Evolutionary conservation across 2,797 vertebrate species (phyloP).

Genomic region (Catostomus latipinnis): DNA sequence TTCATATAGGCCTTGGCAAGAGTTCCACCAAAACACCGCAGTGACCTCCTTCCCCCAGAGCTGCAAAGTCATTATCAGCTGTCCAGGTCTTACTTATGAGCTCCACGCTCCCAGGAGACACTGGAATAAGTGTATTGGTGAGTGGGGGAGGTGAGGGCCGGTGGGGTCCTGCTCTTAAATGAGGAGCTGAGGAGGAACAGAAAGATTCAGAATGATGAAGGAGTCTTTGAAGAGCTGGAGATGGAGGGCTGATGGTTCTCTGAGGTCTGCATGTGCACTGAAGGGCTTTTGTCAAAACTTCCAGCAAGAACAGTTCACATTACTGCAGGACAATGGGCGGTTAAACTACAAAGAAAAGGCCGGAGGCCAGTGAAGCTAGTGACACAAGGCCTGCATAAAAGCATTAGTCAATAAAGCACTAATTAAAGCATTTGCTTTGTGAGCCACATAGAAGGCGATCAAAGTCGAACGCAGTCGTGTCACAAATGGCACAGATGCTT

Average conservation of each 20-base stretch:
- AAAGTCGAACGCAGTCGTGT: conserved; percentile 51
- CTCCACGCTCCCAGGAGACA: conserved; percentile 55
- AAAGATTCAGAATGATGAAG: conserved; percentile 56
- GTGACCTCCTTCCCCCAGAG: conserved; percentile 46
- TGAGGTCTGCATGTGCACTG: conserved; percentile 61
- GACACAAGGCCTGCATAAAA: conserved; percentile 60
- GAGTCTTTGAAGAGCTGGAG: conserved; percentile 65
- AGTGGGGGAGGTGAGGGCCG: conserved; percentile 48
- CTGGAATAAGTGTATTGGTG: conserved; percentile 57
- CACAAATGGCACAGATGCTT: conserved; percentile 48
- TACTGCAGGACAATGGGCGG: conserved; percentile 55
- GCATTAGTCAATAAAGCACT: conserved; percentile 64
- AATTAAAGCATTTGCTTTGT: conserved; percentile 67
- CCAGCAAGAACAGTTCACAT: conserved; percentile 59
- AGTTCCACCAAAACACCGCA: conserved; percentile 3
- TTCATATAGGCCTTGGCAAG: not conserved
- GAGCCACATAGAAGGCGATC: conserved; percentile 50
- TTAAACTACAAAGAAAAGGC: conserved; percentile 58
- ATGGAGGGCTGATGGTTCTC: conserved; percentile 59
- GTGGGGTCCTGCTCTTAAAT: conserved; percentile 37
- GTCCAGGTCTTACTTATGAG: conserved; percentile 60
- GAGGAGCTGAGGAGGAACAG: conserved; percentile 54
- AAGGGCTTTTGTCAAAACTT: conserved; percentile 56
- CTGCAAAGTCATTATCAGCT: conserved; percentile 71
- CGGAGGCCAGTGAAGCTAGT: conserved; percentile 44